Conservation (phyloP, 2,888 invertebrate genomes). For the Tachystola acroxantha region DNA sequence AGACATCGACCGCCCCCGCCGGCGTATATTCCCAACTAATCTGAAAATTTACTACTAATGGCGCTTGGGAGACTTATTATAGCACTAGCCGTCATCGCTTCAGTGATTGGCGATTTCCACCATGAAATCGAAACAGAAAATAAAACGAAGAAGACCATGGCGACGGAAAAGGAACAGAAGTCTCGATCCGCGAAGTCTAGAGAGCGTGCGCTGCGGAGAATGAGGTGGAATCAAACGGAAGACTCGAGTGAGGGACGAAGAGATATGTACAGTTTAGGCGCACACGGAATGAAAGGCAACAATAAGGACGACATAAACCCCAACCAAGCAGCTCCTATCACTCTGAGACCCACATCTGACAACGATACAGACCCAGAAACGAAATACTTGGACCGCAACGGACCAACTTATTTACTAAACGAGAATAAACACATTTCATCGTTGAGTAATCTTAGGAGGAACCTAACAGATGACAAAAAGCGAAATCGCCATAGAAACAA, state of each 20-base stretch:
- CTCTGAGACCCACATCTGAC: too few relatives aligned
- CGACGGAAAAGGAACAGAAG: constrained; percentile 60
- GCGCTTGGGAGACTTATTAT: constrained; percentile 51
- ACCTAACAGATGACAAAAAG: too few relatives aligned
- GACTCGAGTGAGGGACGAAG: constrained; percentile 3
- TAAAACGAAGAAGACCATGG: constrained; percentile 64
- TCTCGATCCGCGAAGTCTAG: constrained; percentile 49
- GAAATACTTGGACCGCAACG: too few relatives aligned
- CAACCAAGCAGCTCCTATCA: too few relatives aligned
- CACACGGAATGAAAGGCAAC: too few relatives aligned
- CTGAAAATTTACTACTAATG: constrained; percentile 49
- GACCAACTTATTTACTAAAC: too few relatives aligned
- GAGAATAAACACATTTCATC: too few relatives aligned
- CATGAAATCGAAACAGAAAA: constrained; percentile 59
- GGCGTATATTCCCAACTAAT: constrained; percentile 27
- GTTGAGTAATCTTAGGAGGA: too few relatives aligned
- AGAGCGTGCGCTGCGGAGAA: constrained; percentile 46
- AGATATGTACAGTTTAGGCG: too few relatives aligned
- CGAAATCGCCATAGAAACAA: too few relatives aligned
- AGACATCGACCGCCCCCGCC: constrained; percentile 23
- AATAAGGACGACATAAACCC: too few relatives aligned
- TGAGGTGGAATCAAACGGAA: constrained; percentile 51
- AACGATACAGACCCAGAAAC: too few relatives aligned
- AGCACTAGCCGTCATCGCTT: constrained; percentile 42
- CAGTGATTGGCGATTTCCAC: constrained; percentile 38